Base-by-base conservation (phyloP, 2,888 invertebrate species). In the Smittia sp. region DNA sequence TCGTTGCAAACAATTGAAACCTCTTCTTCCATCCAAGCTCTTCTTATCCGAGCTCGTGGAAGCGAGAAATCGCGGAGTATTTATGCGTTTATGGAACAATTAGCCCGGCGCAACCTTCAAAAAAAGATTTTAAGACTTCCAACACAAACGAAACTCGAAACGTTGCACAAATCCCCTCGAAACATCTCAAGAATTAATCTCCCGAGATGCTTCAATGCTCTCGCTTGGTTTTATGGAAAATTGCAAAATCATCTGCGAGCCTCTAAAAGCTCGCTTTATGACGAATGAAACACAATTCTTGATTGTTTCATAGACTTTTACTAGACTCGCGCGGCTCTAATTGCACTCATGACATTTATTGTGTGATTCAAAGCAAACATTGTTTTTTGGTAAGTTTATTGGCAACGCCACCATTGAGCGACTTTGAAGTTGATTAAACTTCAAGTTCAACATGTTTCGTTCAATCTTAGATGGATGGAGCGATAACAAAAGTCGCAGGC, bases 171-270 rank as follows among this genome's bases (percentile, higher is more conserved):
- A 58, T 58, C 22, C 58, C 6, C 13, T 7, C 4, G 24, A 27
- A 27, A 63, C 25, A 63, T 63, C 63, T 63, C n/a, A 63, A 63
- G 63, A 63, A 63, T 63, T 13, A 63, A 63, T 63, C 27, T 63
- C 63, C 4, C 24, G 58, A 22, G 58, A 63, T 27, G 63, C 63
- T 20, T 63, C 13, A 63, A 63, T 58, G 58, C 58, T 58, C 58
- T 58, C 63, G 4, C 22, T 58, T 13, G 25, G 13, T 6, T 18
- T 20, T 27, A 63, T 24, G 63, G 24, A 63, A 63, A 63, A 15
- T 27, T 63, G 7, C 63, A 27, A 63, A 63, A 63, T 63, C 9
- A 27, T 63, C 20, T 63, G n/a, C 7, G 24, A 13, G 22, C 15
- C 25, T 63, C 15, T 25, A 27, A 63, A 63, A 63, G 63, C 63